These are phyloP conservation scores for Grammomys dolichurus DNA, from an alignment of 2,113 vertebrate genomes.

Conservation along the genomic window DNA sequence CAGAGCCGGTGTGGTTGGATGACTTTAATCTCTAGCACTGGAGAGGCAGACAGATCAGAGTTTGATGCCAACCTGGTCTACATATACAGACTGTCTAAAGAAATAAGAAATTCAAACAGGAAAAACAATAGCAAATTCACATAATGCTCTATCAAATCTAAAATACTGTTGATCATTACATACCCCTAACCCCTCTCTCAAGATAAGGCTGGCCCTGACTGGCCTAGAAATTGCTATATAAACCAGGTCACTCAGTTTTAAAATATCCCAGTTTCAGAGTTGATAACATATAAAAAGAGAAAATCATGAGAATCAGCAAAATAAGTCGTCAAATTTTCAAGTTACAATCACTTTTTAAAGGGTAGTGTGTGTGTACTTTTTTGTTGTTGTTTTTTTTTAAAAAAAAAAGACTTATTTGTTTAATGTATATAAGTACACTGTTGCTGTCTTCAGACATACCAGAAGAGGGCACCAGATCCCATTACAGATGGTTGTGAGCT, in stretches of 20 bases:
- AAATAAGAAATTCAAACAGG: background rate
- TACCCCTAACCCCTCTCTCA: background rate
- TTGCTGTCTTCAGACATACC: too few species aligned
- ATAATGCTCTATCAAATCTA: conserved; percentile 33
- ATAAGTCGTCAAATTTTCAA: background rate
- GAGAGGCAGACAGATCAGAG: background rate
- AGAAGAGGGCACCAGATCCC: too few species aligned
- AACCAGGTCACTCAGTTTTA: background rate
- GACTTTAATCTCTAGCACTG: background rate
- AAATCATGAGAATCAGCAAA: conserved; percentile 49
- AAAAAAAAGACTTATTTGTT: too few species aligned
- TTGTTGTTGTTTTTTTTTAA: too few species aligned
- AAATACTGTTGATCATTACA: background rate
- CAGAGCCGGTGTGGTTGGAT: background rate
- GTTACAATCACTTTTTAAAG: background rate
- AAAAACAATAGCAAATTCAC: background rate
- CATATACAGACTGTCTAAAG: background rate
- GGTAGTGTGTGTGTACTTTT: too few species aligned
- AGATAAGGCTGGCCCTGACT: background rate
- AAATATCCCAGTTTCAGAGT: background rate
- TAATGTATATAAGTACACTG: too few species aligned
- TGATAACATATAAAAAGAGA: background rate
- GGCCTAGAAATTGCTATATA: background rate
- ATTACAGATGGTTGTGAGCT: too few species aligned
- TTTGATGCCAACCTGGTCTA: background rate